Percentiles rank a stretch among this genome's conserved stretches.
phyloP scores from a whole-genome alignment of 35 echinoderm and acorn worm genomes.

The Stichopus chloronotus region DNA sequence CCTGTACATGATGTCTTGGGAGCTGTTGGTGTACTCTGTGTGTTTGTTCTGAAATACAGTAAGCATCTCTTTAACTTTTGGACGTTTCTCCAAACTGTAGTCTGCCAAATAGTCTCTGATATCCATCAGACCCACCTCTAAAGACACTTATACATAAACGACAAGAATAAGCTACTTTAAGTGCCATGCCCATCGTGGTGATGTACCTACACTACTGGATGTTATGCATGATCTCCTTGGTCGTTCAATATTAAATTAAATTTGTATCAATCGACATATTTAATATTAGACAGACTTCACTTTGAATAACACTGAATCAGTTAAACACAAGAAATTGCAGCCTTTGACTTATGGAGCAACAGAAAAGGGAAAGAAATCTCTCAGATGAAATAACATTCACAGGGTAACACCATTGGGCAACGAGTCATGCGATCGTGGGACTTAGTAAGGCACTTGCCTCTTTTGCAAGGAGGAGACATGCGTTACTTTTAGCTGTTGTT shows the following conservation, averaged over 20 bases:
- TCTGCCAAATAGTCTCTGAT: neutral
- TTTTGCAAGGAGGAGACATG: conserved; percentile 49
- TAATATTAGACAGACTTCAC: too few relatives aligned
- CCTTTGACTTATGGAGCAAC: conserved; percentile 12
- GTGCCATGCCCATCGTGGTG: conserved; percentile 14
- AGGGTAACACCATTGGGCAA: conserved; percentile 56
- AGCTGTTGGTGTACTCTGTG: conserved; percentile 32
- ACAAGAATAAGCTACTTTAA: conserved; percentile 57
- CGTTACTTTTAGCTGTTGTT: conserved; percentile 38
- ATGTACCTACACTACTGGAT: conserved; percentile 8
- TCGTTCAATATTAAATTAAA: neutral
- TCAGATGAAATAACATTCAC: conserved; percentile 37
- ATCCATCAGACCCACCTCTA: neutral
- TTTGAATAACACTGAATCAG: too few relatives aligned
- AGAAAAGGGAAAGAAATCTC: conserved; percentile 49
- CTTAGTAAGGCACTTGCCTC: conserved; percentile 38
- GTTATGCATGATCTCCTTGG: too few relatives aligned
- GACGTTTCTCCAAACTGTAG: conserved; percentile 17
- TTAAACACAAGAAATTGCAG: neutral
- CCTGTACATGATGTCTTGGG: conserved; percentile 22
- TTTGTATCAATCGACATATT: neutral
- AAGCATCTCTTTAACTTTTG: neutral
- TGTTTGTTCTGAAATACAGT: conserved; percentile 1
- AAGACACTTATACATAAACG: conserved; percentile 14
- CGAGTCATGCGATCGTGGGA: conserved; percentile 63